Conservation (phyloP, 2,888 invertebrate genomes). For the Rotaria magnacalcarata region DNA sequence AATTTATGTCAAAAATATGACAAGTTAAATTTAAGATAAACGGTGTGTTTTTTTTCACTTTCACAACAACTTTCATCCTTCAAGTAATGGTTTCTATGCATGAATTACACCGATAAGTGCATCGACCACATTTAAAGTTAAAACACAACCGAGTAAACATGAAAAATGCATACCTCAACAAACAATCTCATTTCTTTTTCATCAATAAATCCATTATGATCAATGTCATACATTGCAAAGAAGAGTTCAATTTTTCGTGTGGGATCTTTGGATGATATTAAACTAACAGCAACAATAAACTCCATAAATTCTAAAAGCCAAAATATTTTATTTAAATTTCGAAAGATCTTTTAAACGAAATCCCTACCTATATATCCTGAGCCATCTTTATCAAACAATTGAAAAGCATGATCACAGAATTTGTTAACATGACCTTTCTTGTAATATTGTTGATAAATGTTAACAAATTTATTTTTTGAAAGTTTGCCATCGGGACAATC, state of each 20-base stretch:
- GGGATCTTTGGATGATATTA: slow-evolving; percentile 7
- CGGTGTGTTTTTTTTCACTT: no score
- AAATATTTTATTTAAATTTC: background rate
- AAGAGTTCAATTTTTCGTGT: slow-evolving; percentile 12
- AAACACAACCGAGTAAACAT: no score
- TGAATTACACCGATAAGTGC: no score
- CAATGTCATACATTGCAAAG: slow-evolving; percentile 24
- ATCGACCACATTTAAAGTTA: no score
- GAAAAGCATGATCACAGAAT: slow-evolving; percentile 36
- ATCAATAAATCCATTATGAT: slow-evolving; percentile 4
- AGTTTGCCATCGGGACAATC: slow-evolving; percentile 25
- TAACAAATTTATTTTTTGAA: slow-evolving; percentile 1
- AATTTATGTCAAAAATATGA: no score
- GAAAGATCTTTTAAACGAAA: background rate
- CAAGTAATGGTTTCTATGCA: no score
- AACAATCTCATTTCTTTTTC: background rate
- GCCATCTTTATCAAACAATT: slow-evolving; percentile 33
- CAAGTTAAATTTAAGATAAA: no score
- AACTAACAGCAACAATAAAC: slow-evolving; percentile 16
- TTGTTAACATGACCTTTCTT: background rate
- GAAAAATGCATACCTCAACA: background rate
- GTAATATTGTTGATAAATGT: slow-evolving; percentile 30
- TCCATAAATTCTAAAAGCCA: background rate
- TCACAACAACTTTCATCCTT: no score
- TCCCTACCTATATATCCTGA: background rate